Evolutionary conservation across 2,888 invertebrate species (phyloP).

Genomic region (Euplagia quadripunctaria): DNA sequence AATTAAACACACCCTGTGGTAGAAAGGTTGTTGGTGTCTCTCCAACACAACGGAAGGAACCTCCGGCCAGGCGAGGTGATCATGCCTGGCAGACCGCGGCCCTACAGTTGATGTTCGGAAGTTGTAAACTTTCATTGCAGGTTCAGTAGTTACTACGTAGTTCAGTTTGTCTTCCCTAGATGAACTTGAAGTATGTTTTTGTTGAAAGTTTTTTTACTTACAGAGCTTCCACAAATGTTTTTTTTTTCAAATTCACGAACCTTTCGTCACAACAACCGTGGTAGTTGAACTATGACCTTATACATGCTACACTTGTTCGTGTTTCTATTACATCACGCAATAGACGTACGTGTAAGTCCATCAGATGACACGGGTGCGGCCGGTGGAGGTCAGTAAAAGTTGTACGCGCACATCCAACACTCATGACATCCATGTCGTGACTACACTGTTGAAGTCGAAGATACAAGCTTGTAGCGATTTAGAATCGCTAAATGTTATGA

Average conservation of each 20-base stretch:
- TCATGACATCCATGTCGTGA: slow-evolving; percentile 57
- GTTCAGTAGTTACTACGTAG: too few relatives aligned
- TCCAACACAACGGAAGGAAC: too few relatives aligned
- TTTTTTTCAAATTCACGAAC: not conserved
- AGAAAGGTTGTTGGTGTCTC: too few relatives aligned
- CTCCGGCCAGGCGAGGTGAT: too few relatives aligned
- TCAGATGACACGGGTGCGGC: slow-evolving; percentile 48
- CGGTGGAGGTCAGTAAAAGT: slow-evolving; percentile 60
- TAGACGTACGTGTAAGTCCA: slow-evolving; percentile 23
- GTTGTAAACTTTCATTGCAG: too few relatives aligned
- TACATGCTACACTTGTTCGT: slow-evolving; percentile 16
- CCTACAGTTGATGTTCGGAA: too few relatives aligned
- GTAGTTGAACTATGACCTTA: slow-evolving; percentile 14
- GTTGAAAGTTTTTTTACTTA: not conserved
- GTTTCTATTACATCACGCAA: slow-evolving; percentile 19
- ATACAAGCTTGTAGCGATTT: slow-evolving; percentile 13
- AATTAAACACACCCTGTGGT: too few relatives aligned
- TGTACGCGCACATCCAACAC: slow-evolving; percentile 53
- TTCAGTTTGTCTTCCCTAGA: too few relatives aligned
- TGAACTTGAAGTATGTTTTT: too few relatives aligned
- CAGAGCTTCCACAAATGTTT: not conserved
- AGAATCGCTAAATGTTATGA: not conserved
- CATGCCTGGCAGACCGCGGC: too few relatives aligned
- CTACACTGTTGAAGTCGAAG: slow-evolving; percentile 22
- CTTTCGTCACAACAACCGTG: not conserved